phyloP scores from a whole-genome alignment of 2,888 invertebrate species.

The Monochamus alternatus region DNA sequence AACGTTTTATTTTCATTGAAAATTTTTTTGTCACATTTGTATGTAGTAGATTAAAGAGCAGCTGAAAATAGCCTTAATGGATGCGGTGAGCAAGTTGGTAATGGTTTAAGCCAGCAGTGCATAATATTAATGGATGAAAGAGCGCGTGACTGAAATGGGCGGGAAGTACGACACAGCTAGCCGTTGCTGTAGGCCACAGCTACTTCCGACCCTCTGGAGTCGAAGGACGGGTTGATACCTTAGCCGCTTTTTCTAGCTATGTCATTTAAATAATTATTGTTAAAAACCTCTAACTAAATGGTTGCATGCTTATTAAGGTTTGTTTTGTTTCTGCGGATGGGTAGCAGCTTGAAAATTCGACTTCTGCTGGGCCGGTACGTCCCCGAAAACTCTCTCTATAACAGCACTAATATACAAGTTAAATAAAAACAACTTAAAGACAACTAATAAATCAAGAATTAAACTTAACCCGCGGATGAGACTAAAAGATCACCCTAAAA shows the following conservation, averaged over 20 bases:
- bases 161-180: conserved; percentile 76
- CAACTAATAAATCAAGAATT: conserved; percentile 48
- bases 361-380: conserved; percentile 69
- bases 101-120: conserved; percentile 23
- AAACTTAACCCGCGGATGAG: conserved; percentile 14
- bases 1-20: too few relatives aligned
- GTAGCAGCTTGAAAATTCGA: conserved; percentile 69
- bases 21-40: too few relatives aligned
- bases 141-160: conserved; percentile 53
- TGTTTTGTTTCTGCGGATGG: conserved; percentile 61
- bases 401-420: conserved; percentile 65
- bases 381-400: conserved; percentile 70
- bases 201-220: conserved; percentile 70
- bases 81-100: neutral
- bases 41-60: neutral
- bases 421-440: conserved; percentile 34
- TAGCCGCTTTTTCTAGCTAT: conserved; percentile 54
- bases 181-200: conserved; percentile 80
- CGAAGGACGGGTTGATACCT: conserved; percentile 69
- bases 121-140: conserved; percentile 20
- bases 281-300: conserved; percentile 25
- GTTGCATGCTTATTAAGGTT: conserved; percentile 56
- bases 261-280: conserved; percentile 21
- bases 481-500: conserved; percentile 18
- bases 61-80: neutral